Base-by-base conservation (phyloP, 2,797 vertebrate genomes). In the Todus mexicanus region DNA sequence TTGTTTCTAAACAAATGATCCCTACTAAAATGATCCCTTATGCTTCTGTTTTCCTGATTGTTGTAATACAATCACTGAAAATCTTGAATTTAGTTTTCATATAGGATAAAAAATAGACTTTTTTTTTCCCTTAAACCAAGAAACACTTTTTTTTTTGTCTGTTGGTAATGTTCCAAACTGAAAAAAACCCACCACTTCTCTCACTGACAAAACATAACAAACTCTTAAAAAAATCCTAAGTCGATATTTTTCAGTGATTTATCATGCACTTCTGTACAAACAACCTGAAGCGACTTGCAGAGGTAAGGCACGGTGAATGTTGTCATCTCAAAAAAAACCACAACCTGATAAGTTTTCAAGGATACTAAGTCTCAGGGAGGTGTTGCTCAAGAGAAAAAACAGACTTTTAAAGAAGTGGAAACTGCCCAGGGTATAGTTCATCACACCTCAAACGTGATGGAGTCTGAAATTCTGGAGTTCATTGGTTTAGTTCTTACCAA, bases 201-300 rank as follows among this genome's bases (percentile, higher is more conserved):
- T 92, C 69, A 77, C 16, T 65, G 35, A n/a, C 38, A 80, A 53
- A 61, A 61, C 45, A 42, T 69, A 78, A 93, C 15, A 48, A 79
- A 72, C 33, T 35, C 61, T 77, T 45, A 70, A 54, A 75, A 86
- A 78, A 81, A 82, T 40, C 35, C 1, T 57, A 48, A 72, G 56
- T 81, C 90, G 81, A 2, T 93, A 66, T 77, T 84, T 87, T 47
- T 72, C 11, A 8, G 31, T 92, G 87, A 95, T 94, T 96, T 89
- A 89, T 92, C 72, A 85, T 65, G 10, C 2, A 3, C 7, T 87
- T 10, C 61, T 63, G 54, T n/a, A 60, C 37, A 81, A 89, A 80
- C 33, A 95, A 72, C 82, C 65, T 51, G 73, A 69, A 92, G 82
- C 69, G 69, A 77, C 69, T 75, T 59, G 7, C 45, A 83, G 51